These are phyloP conservation scores for Marmota monax DNA, from an alignment of 2,113 vertebrate genomes.

Conservation along the genomic window DNA sequence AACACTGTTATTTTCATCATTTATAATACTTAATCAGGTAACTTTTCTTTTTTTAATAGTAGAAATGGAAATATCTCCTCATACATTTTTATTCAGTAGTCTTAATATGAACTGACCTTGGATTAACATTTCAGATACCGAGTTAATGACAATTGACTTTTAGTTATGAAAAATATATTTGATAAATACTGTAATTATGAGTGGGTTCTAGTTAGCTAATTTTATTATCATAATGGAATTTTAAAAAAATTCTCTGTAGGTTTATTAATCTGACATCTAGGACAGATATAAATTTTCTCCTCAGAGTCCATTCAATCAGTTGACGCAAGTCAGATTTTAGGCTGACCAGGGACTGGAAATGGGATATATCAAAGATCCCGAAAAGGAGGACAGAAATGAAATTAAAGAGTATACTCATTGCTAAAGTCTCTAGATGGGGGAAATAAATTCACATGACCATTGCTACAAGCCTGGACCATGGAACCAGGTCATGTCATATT, in stretches of 20 bases:
- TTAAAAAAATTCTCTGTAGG: not conserved
- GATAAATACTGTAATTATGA: constrained; percentile 50
- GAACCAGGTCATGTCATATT: not conserved
- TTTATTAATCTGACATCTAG: constrained; percentile 28
- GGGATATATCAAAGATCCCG: not conserved
- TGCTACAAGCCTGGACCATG: not conserved
- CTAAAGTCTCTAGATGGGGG: not conserved
- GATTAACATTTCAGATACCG: constrained; percentile 15
- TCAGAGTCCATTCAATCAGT: not conserved
- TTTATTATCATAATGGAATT: not conserved
- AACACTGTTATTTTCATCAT: not conserved
- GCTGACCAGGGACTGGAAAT: not conserved
- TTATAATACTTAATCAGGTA: not conserved
- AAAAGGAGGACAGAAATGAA: not conserved
- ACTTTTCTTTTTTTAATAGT: not conserved
- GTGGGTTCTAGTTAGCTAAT: not conserved
- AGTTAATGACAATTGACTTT: constrained; percentile 22
- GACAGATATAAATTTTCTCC: not conserved
- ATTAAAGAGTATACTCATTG: not conserved
- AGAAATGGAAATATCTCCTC: not conserved
- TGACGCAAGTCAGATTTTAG: constrained; percentile 5
- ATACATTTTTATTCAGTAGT: not conserved
- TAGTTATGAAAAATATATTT: constrained; percentile 52
- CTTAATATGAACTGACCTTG: not conserved
- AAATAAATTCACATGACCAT: not conserved